Evolutionary conservation across 2,113 vertebrate species (phyloP), one percentile per base, ranked within the genome.

Genomic region (Tachuris rubrigastra): DNA sequence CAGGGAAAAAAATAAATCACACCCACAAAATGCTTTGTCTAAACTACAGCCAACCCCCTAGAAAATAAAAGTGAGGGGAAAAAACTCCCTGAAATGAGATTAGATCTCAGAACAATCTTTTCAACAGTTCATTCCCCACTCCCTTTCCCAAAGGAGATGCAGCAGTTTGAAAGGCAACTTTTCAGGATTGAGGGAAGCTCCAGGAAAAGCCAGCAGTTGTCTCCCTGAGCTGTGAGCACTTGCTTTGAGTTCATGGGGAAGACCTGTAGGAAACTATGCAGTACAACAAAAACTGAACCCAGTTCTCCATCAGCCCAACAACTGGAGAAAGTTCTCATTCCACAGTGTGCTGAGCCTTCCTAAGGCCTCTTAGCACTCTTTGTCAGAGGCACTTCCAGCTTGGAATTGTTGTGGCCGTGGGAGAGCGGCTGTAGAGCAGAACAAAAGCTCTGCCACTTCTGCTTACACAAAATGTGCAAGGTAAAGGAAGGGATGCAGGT

Each of bases 1-100:
- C 12, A 91, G 37, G 82, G 66, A 39, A 66, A 60, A 69, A 49
- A 49, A 49, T 17, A 65, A 85, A 87, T 52, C 75, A 75, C 84
- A 59, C 93, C 89, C 80, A 63, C 65, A 92, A 83, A 88, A 94
- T 66, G 60, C 75, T 95, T 88, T 87, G 81, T 93, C 90, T 96
- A 73, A 90, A 79, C 88, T 96, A 62, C 72, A 89, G 60, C 58
- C 66, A 89, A 56, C 14, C 80, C 81, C 67, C 85, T 87, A 58
- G 89, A 94, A 94, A 93, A 87, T n/a, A 91, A 83, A 91, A 87
- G 35, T 7, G 62, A 69, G 30, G 46, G 33, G 4, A 22, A 11
- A 9, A 58, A 50, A 35, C 62, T 3, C 1, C 1, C 28, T 22
- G 10, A 86, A 59, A 78, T 14, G 66, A 96, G 69, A 89, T 86